Evolutionary conservation across 2,888 invertebrate species (phyloP).

Genomic region (Morpho deidamia): DNA sequence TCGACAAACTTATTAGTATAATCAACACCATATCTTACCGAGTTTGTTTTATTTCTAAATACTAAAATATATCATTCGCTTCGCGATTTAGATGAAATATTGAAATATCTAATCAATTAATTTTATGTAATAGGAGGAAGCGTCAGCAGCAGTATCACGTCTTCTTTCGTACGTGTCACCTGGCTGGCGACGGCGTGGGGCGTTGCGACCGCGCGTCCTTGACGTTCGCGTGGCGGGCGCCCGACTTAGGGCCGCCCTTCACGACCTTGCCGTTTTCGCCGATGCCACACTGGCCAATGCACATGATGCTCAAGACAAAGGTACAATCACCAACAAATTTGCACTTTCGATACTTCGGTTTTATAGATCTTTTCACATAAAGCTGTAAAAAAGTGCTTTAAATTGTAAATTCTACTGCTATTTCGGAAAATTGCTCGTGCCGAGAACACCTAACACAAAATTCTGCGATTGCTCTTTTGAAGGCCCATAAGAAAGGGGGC

Average conservation of each 20-base stretch:
- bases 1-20: no score
- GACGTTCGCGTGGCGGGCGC: conserved; percentile 91
- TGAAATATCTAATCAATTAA: background rate
- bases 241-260: conserved; percentile 86
- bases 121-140: conserved; percentile 76
- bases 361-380: no score
- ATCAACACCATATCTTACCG: no score
- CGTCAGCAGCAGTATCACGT: conserved; percentile 87
- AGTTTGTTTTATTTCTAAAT: no score
- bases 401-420: no score
- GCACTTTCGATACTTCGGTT: no score
- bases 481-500: no score
- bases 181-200: conserved; percentile 89
- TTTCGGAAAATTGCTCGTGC: no score
- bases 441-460: no score
- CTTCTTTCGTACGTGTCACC: conserved; percentile 86
- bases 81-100: background rate
- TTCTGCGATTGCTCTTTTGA: no score
- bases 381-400: no score
- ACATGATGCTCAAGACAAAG: conserved; percentile 88
- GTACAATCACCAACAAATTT: conserved; percentile 34
- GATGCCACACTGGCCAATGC: conserved; percentile 94
- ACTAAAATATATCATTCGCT: conserved; percentile 8
- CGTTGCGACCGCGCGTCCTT: conserved; percentile 86
- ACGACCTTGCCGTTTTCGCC: conserved; percentile 93